Conservation (phyloP, 2,113 vertebrate species). For the Galbula dea region DNA sequence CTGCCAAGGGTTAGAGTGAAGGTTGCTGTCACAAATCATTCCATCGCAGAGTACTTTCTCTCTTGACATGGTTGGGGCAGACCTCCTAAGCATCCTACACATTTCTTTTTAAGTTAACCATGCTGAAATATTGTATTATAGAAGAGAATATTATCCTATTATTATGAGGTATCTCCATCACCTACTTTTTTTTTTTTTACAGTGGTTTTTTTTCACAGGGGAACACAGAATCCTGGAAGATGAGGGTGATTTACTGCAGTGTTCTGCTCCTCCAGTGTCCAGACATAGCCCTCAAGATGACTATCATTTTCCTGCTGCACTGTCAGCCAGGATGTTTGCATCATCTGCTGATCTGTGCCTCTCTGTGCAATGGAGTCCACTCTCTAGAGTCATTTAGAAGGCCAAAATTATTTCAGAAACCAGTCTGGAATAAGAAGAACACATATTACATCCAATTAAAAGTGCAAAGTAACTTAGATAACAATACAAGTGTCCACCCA, state of each 20-base stretch:
- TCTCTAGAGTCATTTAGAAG: background rate
- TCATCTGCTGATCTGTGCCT: accelerated
- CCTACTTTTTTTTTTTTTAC: background rate
- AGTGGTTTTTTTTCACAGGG: background rate
- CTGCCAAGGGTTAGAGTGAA: background rate
- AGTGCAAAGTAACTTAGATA: too few species aligned
- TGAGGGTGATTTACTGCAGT: background rate
- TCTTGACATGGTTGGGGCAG: background rate
- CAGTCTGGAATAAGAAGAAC: background rate
- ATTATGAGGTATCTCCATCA: background rate
- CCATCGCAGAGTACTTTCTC: background rate
- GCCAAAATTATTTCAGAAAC: background rate
- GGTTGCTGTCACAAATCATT: background rate
- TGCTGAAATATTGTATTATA: too few species aligned
- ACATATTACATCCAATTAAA: background rate
- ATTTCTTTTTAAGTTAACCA: background rate
- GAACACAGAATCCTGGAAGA: background rate
- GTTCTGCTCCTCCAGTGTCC: background rate
- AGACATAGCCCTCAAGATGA: background rate
- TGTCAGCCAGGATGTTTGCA: background rate
- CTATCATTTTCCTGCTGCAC: accelerated
- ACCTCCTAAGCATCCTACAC: background rate
- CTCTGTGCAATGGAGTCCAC: background rate
- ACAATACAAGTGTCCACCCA: too few species aligned
- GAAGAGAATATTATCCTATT: background rate